Evolutionary conservation across 1,140 invertebrate species (phyloP).

Genomic region (Eriocheir sinensis): DNA sequence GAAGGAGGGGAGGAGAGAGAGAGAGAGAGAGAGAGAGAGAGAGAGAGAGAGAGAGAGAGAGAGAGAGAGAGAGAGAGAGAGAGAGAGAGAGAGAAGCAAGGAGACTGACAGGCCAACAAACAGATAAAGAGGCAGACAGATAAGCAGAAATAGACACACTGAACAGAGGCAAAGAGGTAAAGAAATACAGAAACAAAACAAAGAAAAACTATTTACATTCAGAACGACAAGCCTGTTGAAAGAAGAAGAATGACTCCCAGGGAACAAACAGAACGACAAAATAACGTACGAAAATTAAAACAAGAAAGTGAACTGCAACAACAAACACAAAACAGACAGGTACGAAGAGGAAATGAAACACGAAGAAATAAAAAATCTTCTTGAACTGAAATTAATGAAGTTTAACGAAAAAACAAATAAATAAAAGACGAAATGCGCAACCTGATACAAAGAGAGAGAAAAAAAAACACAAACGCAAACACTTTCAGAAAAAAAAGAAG

Average conservation of each 20-base stretch:
- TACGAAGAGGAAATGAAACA: background rate
- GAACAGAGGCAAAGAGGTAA: slow-evolving; percentile 25
- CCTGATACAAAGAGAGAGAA: no score
- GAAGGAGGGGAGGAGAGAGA: background rate
- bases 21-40: background rate
- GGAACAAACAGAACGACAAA: background rate
- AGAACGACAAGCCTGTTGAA: no score
- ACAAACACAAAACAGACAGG: slow-evolving; percentile 7
- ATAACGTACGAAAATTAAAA: background rate
- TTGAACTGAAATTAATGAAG: no score
- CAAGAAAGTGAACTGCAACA: background rate
- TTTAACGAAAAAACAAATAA: no score
- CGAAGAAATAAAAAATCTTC: no score
- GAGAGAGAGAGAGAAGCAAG: background rate
- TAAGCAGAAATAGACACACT: slow-evolving; percentile 39
- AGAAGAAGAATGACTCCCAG: no score
- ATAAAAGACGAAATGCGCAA: background rate
- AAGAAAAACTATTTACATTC: background rate
- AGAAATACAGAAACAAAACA: background rate
- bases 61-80: slow-evolving; percentile 25
- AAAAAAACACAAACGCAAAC: no score
- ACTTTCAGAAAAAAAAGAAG: no score
- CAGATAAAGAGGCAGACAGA: slow-evolving; percentile 35
- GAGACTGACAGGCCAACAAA: background rate
- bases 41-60: slow-evolving; percentile 23